Percentiles rank a stretch among this genome's conserved stretches.
Conservation (phyloP, 2,888 invertebrate genomes). For the Lepeophtheirus nordmannii region DNA sequence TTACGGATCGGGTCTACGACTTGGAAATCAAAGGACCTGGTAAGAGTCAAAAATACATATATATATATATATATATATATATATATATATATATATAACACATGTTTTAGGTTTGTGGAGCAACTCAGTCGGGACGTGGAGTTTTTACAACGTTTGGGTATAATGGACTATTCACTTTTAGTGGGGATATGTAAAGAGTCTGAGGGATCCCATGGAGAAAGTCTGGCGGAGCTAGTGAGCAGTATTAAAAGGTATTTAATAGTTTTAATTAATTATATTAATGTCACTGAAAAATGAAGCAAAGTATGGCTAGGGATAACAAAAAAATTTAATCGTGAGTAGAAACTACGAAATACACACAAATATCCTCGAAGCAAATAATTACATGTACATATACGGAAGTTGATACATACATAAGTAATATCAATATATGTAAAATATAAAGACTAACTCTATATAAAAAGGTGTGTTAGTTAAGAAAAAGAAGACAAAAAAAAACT, state of each 20-base stretch:
- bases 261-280: neutral
- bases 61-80: neutral
- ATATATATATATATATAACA: neutral
- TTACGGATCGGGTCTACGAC: neutral
- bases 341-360: too few species aligned
- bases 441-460: too few species aligned
- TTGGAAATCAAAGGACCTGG: constrained; percentile 7
- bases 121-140: constrained; percentile 16
- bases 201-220: neutral
- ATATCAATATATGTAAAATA: too few species aligned
- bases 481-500: too few species aligned
- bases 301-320: too few species aligned
- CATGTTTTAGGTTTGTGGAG: constrained; percentile 8
- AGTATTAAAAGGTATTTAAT: neutral
- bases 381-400: too few species aligned
- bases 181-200: neutral
- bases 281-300: neutral
- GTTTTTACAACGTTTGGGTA: neutral
- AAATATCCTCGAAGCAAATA: too few species aligned
- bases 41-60: neutral
- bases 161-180: constrained; percentile 21
- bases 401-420: too few species aligned
- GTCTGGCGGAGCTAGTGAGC: constrained; percentile 14
- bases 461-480: too few species aligned
- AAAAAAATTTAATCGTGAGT: too few species aligned